Base-by-base conservation (phyloP, 2,113 vertebrate genomes). In the Cinclus cinclus region DNA sequence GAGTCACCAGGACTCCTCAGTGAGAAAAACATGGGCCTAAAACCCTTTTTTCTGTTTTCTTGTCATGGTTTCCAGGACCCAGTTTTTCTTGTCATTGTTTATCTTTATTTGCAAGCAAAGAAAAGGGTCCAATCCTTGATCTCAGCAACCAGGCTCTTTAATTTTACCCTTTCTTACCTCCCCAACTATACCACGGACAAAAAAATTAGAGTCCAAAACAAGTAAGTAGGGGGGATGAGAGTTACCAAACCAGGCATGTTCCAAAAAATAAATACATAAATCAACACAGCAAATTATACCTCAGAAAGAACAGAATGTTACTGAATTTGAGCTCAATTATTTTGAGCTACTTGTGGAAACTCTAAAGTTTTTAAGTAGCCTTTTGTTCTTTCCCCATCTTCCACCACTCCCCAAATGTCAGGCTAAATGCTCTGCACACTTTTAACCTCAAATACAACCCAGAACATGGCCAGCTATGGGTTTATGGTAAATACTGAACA, bases 401-500 rank as follows among this genome's bases (percentile, higher is more conserved):
- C 24, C 8, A 13, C 46, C 42, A 37, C 31, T 56, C 52, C 11
- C 41, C 33, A 68, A 24, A 41, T 22, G 11, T 16, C 60, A 92
- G 44, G 15, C 31, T 83, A 80, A 92, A 74, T 9, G 33, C 33
- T 67, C 69, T 56, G 49, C 47, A 37, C 15, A 5, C 17, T 68
- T 75, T 39, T 23, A 64, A 41, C 44, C 39, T 58, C 77, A 76
- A 76, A 67, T 12, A 60, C 6, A 83, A 33, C 42, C 52, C 78
- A 60, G 68, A 64, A 53, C 37, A 42, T 0, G 2, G n/a, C 15
- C 5, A n/a, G 56, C 20, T 42, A 39, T 0, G 6, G 44, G 60
- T 70, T 90, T 81, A 75, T 64, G 46, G 20, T 46, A 93, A 93
- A 83, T 77, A 46, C 11, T 60, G 56, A 88, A 90, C 75, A 83